phyloP scores from a whole-genome alignment of 1,140 invertebrate genomes.

The Drosophila sproati region DNA sequence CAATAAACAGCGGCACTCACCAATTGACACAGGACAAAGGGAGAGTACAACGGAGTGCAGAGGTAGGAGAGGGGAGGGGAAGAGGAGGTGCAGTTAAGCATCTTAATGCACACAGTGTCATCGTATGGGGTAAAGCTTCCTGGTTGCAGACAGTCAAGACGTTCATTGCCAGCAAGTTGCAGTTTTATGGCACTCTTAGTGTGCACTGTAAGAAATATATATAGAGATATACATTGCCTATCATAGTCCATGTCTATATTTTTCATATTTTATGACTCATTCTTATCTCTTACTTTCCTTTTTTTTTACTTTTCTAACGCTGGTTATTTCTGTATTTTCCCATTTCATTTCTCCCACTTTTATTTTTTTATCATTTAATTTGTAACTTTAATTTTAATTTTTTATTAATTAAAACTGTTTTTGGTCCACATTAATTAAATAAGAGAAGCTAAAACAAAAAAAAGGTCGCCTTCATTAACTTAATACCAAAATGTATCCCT shows the following conservation, averaged over 20 bases:
- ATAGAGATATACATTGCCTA: no score
- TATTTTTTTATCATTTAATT: no score
- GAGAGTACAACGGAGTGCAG: not conserved
- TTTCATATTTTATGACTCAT: no score
- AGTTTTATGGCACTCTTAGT: constrained; percentile 59
- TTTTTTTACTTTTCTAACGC: no score
- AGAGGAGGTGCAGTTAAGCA: constrained; percentile 1
- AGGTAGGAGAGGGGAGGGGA: not conserved
- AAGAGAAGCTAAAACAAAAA: no score
- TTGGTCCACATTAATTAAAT: no score
- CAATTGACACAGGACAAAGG: not conserved
- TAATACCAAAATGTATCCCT: not conserved
- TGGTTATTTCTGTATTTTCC: no score
- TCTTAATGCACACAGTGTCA: constrained; percentile 44
- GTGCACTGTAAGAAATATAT: constrained; percentile 19
- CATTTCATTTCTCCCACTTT: no score
- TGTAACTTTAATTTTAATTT: no score
- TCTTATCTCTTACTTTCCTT: no score
- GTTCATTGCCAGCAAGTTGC: constrained; percentile 48
- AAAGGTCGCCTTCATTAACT: not conserved
- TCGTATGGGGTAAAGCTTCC: constrained; percentile 53
- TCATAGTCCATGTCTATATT: no score
- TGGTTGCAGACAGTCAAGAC: constrained; percentile 36
- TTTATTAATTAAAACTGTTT: no score
- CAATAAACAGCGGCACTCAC: constrained; percentile 58